Conservation (phyloP, 64 coral and sea anemone genomes). For the Pocillopora damicornis region DNA sequence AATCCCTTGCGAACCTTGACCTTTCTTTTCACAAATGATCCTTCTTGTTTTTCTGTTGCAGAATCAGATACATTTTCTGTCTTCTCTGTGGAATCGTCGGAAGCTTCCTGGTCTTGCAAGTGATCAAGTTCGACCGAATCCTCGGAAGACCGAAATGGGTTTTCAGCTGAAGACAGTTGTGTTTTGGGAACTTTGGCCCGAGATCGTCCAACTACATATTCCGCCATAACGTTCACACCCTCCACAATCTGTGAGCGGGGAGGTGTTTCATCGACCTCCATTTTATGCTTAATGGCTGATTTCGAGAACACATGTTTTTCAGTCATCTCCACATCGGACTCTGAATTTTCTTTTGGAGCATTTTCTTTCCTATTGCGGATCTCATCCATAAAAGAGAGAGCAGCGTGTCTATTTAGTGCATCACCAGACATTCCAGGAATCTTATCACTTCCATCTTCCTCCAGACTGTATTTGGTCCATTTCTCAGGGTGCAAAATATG, state of each 20-base stretch:
- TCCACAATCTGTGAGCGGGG: neutral
- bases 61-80: neutral
- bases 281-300: conserved; percentile 52
- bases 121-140: conserved; percentile 41
- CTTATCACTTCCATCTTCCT: conserved; percentile 69
- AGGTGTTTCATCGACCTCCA: conserved; percentile 17
- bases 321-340: conserved; percentile 47
- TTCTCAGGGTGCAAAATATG: conserved; percentile 86
- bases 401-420: conserved; percentile 73
- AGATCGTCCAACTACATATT: conserved; percentile 46
- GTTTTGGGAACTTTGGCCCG: conserved; percentile 32
- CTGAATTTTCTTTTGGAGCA: neutral
- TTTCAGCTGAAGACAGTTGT: neutral
- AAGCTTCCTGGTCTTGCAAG: conserved; percentile 42
- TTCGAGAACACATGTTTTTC: conserved; percentile 61
- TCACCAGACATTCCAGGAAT: conserved; percentile 43
- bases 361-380: conserved; percentile 69
- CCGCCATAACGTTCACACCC: conserved; percentile 56
- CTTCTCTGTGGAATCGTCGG: neutral
- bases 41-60: neutral
- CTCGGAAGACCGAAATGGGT: neutral
- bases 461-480: conserved; percentile 90
- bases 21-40: conserved; percentile 24
- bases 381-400: conserved; percentile 74
- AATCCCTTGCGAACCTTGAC: conserved; percentile 22